Percentiles rank a stretch among this genome's conserved stretches.
Evolutionary conservation across 2,113 vertebrate species (phyloP).

Genomic region (Pyxicephalus adspersus): DNA sequence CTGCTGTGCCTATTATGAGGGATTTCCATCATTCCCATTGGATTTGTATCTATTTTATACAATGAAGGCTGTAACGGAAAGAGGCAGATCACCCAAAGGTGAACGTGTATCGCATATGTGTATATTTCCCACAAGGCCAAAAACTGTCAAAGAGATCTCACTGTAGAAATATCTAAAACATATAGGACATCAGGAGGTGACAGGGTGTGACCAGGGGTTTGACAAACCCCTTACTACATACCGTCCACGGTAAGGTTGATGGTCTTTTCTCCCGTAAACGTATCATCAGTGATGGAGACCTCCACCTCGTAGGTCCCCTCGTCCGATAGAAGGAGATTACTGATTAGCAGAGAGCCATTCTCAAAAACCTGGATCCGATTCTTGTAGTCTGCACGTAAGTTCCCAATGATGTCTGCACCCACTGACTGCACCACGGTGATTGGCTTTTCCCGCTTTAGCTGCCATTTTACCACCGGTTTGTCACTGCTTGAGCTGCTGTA

Average conservation of each 20-base stretch:
- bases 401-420: slow-evolving; percentile 91
- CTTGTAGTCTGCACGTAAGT: slow-evolving; percentile 84
- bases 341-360: slow-evolving; percentile 91
- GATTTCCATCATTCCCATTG: too few species aligned
- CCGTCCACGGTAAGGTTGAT: slow-evolving; percentile 94
- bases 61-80: too few species aligned
- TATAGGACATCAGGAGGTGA: too few species aligned
- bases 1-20: too few species aligned
- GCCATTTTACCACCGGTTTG: slow-evolving; percentile 94
- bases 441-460: slow-evolving; percentile 85
- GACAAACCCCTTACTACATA: slow-evolving; percentile 62
- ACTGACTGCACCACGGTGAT: slow-evolving; percentile 93
- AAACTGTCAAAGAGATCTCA: too few species aligned
- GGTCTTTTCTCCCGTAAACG: slow-evolving; percentile 88
- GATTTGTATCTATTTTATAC: too few species aligned
- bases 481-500: slow-evolving; percentile 87
- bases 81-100: too few species aligned
- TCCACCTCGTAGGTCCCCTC: slow-evolving; percentile 93
- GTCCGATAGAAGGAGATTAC: slow-evolving; percentile 83
- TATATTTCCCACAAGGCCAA: too few species aligned
- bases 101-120: too few species aligned
- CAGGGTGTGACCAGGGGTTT: too few species aligned
- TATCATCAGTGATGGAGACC: slow-evolving; percentile 95
- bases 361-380: slow-evolving; percentile 92
- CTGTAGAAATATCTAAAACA: too few species aligned